phyloP scores from a whole-genome alignment of 2,888 invertebrate species.

The Schizaphis graminum region DNA sequence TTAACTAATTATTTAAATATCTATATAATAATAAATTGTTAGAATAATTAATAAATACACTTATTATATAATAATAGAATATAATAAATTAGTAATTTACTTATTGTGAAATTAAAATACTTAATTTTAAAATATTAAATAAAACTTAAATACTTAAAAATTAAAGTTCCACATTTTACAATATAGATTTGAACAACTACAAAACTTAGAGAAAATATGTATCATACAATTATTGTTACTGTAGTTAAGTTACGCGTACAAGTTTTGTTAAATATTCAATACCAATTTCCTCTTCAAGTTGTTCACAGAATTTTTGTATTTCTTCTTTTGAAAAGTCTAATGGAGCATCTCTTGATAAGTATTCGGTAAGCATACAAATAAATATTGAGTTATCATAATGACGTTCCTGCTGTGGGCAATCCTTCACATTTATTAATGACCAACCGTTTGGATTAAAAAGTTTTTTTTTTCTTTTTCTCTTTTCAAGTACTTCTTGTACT shows the following conservation, averaged over 20 bases:
- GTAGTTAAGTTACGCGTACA: neutral
- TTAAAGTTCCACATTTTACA: too few species aligned
- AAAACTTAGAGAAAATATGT: neutral
- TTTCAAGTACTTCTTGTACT: constrained; percentile 87
- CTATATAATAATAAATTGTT: neutral
- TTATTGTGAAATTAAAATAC: neutral
- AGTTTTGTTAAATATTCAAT: constrained; percentile 75
- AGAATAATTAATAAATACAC: neutral
- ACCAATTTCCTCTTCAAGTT: constrained; percentile 93
- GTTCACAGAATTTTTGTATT: constrained; percentile 92
- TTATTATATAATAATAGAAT: neutral
- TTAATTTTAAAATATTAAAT: neutral
- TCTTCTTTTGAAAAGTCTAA: constrained; percentile 89
- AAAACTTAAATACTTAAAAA: neutral
- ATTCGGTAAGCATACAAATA: constrained; percentile 96
- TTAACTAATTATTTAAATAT: neutral
- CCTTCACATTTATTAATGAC: constrained; percentile 77
- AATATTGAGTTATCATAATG: constrained; percentile 99
- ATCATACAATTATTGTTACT: neutral
- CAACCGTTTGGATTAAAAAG: constrained; percentile 81
- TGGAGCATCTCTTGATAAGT: constrained; percentile 80
- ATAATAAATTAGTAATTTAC: neutral
- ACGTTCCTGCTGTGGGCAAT: constrained; percentile 96
- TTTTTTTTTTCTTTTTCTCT: constrained; percentile 77
- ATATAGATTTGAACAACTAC: neutral